Evolutionary conservation across 2,113 vertebrate species (phyloP).

Genomic region (Patagioenas fasciata): DNA sequence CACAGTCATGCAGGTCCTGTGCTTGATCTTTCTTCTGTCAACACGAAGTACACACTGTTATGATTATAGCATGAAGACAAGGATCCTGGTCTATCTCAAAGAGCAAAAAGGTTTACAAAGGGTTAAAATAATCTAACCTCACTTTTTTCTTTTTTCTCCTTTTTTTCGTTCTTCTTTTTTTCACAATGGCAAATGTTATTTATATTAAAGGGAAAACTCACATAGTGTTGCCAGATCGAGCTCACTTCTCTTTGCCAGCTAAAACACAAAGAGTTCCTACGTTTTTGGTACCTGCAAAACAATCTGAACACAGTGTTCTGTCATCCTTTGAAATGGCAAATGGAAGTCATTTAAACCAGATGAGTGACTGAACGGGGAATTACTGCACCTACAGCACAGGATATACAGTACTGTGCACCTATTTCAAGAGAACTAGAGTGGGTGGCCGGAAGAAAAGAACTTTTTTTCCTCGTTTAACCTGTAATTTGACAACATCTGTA

Average conservation of each 20-base stretch:
- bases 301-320: constrained; percentile 63
- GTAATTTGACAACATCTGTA: constrained; percentile 93
- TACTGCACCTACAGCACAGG: constrained; percentile 82
- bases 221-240: constrained; percentile 57
- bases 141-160: background rate
- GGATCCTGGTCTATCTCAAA: constrained; percentile 58
- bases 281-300: constrained; percentile 75
- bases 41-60: constrained; percentile 31
- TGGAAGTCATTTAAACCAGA: constrained; percentile 86
- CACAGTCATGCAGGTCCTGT: background rate
- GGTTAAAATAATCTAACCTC: constrained; percentile 72
- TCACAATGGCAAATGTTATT: constrained; percentile 70
- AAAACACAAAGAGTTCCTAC: constrained; percentile 76
- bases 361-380: constrained; percentile 72
- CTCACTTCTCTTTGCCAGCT: constrained; percentile 66
- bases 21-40: constrained; percentile 53
- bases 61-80: constrained; percentile 48
- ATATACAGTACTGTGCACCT: constrained; percentile 80
- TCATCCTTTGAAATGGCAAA: constrained; percentile 79
- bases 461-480: constrained; percentile 81
- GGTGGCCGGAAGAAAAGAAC: constrained; percentile 85
- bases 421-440: constrained; percentile 83
- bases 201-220: constrained; percentile 68
- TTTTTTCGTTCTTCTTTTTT: background rate
- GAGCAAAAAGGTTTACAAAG: constrained; percentile 58